A percentile compares a stretch with the other conserved stretches of the same genome.
These are phyloP conservation scores for Etheostoma spectabile DNA, from an alignment of 2,113 vertebrate genomes.

Conservation along the genomic window DNA sequence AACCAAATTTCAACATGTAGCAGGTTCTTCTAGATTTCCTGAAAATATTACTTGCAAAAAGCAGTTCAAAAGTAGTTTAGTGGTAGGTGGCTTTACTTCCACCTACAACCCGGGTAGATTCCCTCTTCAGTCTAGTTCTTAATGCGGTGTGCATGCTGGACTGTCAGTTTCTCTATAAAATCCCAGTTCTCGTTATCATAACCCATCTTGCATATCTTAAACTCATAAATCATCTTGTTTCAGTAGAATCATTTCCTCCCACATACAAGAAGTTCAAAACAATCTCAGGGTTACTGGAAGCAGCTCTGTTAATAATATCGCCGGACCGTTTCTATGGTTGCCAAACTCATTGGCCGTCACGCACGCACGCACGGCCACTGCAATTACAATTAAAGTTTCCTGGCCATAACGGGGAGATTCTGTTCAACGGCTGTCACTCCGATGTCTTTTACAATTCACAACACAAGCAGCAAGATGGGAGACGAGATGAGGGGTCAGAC, in stretches of 20 bases:
- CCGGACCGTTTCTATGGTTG: constrained; percentile 12
- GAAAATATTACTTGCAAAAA: no score
- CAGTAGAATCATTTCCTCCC: constrained; percentile 29
- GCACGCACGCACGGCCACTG: constrained; percentile 7
- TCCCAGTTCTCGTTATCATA: not conserved
- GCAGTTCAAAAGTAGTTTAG: no score
- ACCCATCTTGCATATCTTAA: constrained; percentile 21
- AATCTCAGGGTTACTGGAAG: constrained; percentile 28
- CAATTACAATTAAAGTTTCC: constrained; percentile 51
- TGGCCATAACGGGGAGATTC: constrained; percentile 24
- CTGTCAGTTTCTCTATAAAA: constrained; percentile 8
- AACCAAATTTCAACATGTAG: no score
- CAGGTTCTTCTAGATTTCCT: no score
- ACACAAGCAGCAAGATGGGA: not conserved
- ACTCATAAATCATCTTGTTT: constrained; percentile 31
- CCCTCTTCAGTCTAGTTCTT: constrained; percentile 5
- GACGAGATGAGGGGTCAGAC: constrained; percentile 29
- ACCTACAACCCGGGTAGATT: constrained; percentile 8
- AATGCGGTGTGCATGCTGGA: not conserved
- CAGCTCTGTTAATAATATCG: constrained; percentile 33
- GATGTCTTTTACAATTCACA: constrained; percentile 23
- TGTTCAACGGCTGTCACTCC: constrained; percentile 58
- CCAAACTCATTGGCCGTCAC: constrained; percentile 31
- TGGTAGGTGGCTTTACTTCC: not conserved
- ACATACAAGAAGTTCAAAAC: constrained; percentile 21